Base-by-base conservation (phyloP, 1,140 invertebrate genomes). In the Portunus trituberculatus region DNA sequence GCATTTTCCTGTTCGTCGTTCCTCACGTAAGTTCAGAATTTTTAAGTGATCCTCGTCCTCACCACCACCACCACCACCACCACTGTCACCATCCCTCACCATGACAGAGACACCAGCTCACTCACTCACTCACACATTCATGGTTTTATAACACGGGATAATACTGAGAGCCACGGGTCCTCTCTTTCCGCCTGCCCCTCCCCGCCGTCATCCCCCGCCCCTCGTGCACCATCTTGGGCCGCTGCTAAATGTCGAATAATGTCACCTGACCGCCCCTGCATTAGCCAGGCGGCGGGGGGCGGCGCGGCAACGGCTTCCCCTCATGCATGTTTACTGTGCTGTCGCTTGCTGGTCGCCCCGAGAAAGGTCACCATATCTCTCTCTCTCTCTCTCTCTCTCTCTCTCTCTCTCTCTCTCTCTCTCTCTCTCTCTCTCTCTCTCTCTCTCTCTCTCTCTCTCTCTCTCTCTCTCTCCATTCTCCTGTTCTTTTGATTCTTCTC, bases 211-310 rank as follows among this genome's bases (percentile, higher is more conserved):
- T 52, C 59, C 67, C 67, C n/a, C 67, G 20, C 25, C 20, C 67
- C 67, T 1, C 12, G 20, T 8, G n/a, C 20, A 59, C 45, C 84
- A 8, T 59, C 89, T 10, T 25, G 29, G 28, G n/a, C 89, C 90
- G 52, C 46, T 91, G 28, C 52, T 91, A 91, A 91, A 91, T 91
- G 90, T 91, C 90, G 76, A 20, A 76, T 91, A 91, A 91, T 91
- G 90, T 91, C 90, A 91, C 52, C 48, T 91, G 90, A 91, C 90
- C 90, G 90, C 90, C 46, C 6, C 0, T 76, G n/a, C n/a, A 91
- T 91, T 76, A 91, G 67, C 28, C 90, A 91, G 67, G 67, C 20
- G 67, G 67, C 67, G 67, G 67, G 67, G 20, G 67, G 67, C 67
- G 67, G 67, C 67, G 20, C 16, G n/a, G 32, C 16, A 20, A 45